Base-by-base conservation (phyloP, 2,797 vertebrate species). In the Esox masquinongy region DNA sequence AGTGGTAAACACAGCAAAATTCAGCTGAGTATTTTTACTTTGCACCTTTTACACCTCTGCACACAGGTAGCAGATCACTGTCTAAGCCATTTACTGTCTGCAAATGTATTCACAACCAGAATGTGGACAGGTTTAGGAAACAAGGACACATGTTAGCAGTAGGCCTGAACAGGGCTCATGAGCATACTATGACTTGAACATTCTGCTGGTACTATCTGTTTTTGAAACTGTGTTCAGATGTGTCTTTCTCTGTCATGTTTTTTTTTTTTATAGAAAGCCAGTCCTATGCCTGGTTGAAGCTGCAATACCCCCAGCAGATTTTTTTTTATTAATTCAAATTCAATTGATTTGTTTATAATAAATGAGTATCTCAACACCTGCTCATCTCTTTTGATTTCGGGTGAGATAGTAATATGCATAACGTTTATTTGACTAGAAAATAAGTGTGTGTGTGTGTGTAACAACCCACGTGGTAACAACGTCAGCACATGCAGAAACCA, bases 171-270 rank as follows among this genome's bases (percentile, higher is more conserved):
- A 6, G 39, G 39, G 39, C 39, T 24, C n/a, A 59, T 53, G 61
- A 49, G 6, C 61, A 15, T 4, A 67, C 69, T 17, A 66, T 76
- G 64, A 87, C 80, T 84, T 87, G 74, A 89, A 82, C 47, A 43
- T 66, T 36, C 15, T 68, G 81, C 11, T 66, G 39, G 39, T 43
- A 43, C 56, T 63, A 47, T 26, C 49, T 68, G 5, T 66, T 64
- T 64, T 53, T 74, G 29, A 51, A 66, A 26, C 12, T 19, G 6
- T 34, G 19, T 51, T 59, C 17, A 6, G 34, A 31, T 14, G 26
- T 2, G 5, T 3, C 53, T 4, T 68, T 72, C 74, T 82, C 82
- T 50, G 66, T 76, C 71, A 1, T 59, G 2, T 80, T 80, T 22
- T 64, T 31, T 70, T n/a, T 68, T 17, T 84, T 61, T 61, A 22